Evolutionary conservation across 30 jellyfish, hydroid and myxozoan species (phyloP), one percentile per base, ranked within the genome.

Genomic region (Cassiopea andromeda): DNA sequence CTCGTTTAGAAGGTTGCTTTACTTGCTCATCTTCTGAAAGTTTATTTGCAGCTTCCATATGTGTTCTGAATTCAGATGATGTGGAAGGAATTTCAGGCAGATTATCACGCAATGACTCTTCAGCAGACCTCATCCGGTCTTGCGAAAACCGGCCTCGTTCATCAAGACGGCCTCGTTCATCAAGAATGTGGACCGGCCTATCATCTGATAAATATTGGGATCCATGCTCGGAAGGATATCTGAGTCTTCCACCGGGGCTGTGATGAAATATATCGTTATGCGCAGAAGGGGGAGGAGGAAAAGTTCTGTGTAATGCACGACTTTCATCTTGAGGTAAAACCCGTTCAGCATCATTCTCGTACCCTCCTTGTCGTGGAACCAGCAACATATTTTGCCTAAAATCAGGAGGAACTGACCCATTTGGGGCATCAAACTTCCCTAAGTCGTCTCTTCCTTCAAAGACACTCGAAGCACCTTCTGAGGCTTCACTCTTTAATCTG

Each of bases 381-480:
- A 13, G 48, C 13, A 47, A 43, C 4, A 46, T 9, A 47, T 47
- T 47, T 13, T 69, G 15, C n/a, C 84, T 46, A 15, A 50, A 12
- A 17, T 50, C 27, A 48, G 44, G 19, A 69, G 44, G 43, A 64
- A 69, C 78, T 17, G 70, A 12, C 13, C 77, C 80, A 13, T 73
- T 44, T 50, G 73, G 57, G 58, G 73, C 85, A 83, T 69, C 89
- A 1, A 73, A 69, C 13, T 68, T 68, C 1, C 19, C 59, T 67
- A 66, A 75, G 43, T 87, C 94, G 2, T 78, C 94, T 27, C 94
- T 77, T 69, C 86, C 49, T 17, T 87, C 94, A 78, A 87, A 87
- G 7, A 78, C 94, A 48, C 85, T 78, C 9, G 94, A 87, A 9
- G 93, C 81, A 1, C 97, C 92, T 60, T 90, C 97, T 45, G 97